Conservation (phyloP, 2,113 vertebrate species). For the Gymnorhina tibicen region DNA sequence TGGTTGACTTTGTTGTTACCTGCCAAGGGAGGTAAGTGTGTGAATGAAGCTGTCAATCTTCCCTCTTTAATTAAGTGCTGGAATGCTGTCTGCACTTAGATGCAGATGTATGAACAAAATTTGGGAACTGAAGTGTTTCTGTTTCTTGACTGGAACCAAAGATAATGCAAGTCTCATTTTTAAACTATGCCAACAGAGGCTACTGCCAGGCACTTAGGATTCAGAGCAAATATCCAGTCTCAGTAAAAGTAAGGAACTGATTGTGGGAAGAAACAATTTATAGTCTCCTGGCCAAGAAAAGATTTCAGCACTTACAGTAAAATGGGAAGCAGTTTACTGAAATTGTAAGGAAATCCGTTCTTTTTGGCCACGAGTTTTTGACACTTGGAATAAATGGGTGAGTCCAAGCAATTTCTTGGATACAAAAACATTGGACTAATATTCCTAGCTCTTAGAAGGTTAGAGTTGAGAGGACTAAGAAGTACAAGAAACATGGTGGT, state of each 20-base stretch:
- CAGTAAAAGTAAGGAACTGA: constrained; percentile 1
- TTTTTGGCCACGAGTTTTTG: neutral
- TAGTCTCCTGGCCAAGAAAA: neutral
- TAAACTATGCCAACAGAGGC: neutral
- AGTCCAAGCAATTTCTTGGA: neutral
- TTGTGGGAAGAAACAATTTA: neutral
- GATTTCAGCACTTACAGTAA: constrained; percentile 4
- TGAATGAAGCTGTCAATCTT: neutral
- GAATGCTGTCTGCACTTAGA: neutral
- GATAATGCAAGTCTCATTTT: neutral
- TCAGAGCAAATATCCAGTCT: neutral
- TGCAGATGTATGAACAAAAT: neutral
- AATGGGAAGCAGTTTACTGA: neutral
- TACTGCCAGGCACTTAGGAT: neutral
- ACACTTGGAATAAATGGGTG: neutral
- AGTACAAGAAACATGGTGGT: neutral
- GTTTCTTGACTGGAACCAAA: neutral
- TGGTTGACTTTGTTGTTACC: constrained; percentile 86
- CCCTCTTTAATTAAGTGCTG: neutral
- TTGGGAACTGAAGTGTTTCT: neutral
- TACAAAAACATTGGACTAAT: neutral
- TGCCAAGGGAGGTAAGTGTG: constrained; percentile 85
- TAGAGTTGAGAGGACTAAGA: neutral
- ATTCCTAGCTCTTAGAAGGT: neutral
- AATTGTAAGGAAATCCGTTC: neutral